Conservation (phyloP, 1,140 invertebrate genomes). For the Magallana angulata region DNA sequence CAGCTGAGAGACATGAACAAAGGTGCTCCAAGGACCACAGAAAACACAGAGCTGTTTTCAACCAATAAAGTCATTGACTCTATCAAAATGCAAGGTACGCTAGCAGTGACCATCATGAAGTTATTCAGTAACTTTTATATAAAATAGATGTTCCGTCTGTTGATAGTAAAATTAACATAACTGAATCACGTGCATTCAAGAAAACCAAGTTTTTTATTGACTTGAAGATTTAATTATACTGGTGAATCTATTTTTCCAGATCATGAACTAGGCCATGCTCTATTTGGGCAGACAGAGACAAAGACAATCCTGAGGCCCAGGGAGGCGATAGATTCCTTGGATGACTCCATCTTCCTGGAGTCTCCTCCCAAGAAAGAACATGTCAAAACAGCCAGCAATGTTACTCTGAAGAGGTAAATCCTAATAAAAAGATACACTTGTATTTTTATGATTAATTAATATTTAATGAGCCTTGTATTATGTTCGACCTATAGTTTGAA, state of each 20-base stretch:
- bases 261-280: slow-evolving; percentile 11
- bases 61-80: slow-evolving; percentile 8
- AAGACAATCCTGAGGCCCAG: not conserved
- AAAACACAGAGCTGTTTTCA: not conserved
- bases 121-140: too few species aligned
- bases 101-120: too few species aligned
- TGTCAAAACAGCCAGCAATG: slow-evolving; percentile 30
- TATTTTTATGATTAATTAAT: not conserved
- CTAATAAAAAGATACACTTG: too few species aligned
- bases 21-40: not conserved
- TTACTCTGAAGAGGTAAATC: slow-evolving; percentile 35
- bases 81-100: slow-evolving; percentile 16
- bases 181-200: too few species aligned
- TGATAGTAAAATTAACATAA: too few species aligned
- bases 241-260: not conserved
- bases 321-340: slow-evolving; percentile 25
- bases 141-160: too few species aligned
- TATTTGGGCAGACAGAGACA: slow-evolving; percentile 4
- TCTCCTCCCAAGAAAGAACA: slow-evolving; percentile 7
- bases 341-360: slow-evolving; percentile 60
- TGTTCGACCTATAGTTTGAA: not conserved
- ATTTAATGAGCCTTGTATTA: not conserved
- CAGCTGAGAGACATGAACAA: slow-evolving; percentile 55
- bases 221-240: too few species aligned
- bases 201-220: too few species aligned